A percentile compares a stretch with the other conserved stretches of the same genome.
These are phyloP conservation scores for Antheraea assamensis DNA, from an alignment of 2,888 invertebrate genomes.

Conservation along the genomic window DNA sequence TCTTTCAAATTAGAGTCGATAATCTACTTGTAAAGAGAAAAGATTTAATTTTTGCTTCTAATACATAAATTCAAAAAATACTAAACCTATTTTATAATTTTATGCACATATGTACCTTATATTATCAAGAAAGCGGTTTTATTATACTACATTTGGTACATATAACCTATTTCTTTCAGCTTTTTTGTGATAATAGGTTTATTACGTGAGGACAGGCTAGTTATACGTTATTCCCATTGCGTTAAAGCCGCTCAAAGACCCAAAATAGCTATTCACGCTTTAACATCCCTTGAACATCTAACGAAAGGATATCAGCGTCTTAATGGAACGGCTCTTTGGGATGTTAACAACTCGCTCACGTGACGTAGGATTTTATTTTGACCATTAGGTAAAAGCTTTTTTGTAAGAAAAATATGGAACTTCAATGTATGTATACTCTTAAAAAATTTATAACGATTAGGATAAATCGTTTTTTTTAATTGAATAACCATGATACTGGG, in stretches of 20 bases:
- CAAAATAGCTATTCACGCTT: slow-evolving; percentile 5
- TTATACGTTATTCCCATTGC: slow-evolving; percentile 11
- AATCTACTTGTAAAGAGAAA: no score
- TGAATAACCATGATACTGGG: no score
- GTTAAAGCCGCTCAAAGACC: slow-evolving; percentile 3
- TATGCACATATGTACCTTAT: no score
- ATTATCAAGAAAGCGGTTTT: neutral
- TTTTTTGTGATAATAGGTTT: neutral
- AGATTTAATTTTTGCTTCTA: no score
- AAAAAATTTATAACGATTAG: no score
- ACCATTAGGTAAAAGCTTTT: slow-evolving; percentile 6
- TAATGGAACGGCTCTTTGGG: slow-evolving; percentile 11
- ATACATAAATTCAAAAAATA: no score
- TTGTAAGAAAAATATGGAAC: neutral
- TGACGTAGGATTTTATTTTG: slow-evolving; percentile 12
- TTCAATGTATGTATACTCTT: neutral
- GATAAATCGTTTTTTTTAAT: no score
- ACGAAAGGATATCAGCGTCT: slow-evolving; percentile 13
- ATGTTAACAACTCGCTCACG: neutral
- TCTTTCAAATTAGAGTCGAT: no score
- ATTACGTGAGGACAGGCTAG: neutral
- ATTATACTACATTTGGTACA: neutral
- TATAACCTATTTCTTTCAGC: neutral
- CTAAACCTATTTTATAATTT: no score
- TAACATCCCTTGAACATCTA: slow-evolving; percentile 12